Conservation (phyloP, 2,113 vertebrate species). For the Eira barbara region DNA sequence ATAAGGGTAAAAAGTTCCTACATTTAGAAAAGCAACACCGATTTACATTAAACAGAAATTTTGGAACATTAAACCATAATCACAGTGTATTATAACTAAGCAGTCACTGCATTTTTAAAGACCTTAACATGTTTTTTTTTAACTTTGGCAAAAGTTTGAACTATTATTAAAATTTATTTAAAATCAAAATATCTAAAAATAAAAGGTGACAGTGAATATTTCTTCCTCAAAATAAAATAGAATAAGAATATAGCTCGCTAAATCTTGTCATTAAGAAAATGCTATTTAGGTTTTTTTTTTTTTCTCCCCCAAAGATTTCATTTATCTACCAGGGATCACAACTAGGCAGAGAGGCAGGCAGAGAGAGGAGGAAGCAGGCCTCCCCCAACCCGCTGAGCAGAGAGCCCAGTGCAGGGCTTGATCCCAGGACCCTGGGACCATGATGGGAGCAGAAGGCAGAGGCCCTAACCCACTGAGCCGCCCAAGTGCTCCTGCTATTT, state of each 20-base stretch:
- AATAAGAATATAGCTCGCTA: not conserved
- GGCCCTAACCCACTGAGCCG: no score
- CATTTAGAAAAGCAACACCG: slow-evolving; percentile 54
- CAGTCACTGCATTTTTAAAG: slow-evolving; percentile 54
- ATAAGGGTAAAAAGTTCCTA: slow-evolving; percentile 58
- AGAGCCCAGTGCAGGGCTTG: no score
- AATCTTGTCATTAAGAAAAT: not conserved
- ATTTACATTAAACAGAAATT: slow-evolving; percentile 63
- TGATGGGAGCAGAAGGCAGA: no score
- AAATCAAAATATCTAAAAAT: slow-evolving; percentile 56
- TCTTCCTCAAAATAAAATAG: not conserved
- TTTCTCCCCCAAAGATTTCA: no score
- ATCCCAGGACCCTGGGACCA: no score
- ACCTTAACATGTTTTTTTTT: not conserved
- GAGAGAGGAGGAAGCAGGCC: no score
- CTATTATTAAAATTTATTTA: not conserved
- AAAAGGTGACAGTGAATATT: slow-evolving; percentile 27
- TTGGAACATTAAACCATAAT: slow-evolving; percentile 42
- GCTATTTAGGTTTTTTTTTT: not conserved
- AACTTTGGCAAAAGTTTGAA: slow-evolving; percentile 51
- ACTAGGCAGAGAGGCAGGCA: no score
- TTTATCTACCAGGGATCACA: no score
- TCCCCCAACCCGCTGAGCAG: no score
- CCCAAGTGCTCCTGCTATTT: not conserved
- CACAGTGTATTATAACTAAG: slow-evolving; percentile 35